A percentile compares a stretch with the other conserved stretches of the same genome.
phyloP scores from a whole-genome alignment of 2,888 invertebrate genomes.

The Toxonevra muliebris region DNA sequence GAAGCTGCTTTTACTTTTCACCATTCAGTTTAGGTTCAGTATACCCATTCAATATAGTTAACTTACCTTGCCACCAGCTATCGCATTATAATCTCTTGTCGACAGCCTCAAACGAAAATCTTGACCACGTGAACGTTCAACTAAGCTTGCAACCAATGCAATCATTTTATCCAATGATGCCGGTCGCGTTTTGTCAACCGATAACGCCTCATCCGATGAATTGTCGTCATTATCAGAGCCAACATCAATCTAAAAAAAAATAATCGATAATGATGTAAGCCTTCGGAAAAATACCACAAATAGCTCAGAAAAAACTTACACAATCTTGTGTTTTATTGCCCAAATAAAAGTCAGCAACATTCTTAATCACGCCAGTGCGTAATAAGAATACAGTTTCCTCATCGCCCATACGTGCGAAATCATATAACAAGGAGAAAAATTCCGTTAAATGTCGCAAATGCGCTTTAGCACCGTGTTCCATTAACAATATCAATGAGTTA shows the following conservation, averaged over 20 bases:
- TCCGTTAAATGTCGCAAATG: slow-evolving; percentile 90
- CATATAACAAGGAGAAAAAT: slow-evolving; percentile 90
- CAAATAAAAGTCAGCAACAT: slow-evolving; percentile 91
- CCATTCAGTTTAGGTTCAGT: no score
- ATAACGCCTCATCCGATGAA: slow-evolving; percentile 68
- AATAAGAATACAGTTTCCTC: slow-evolving; percentile 90
- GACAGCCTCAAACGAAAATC: slow-evolving; percentile 79
- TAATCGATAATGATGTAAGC: background rate
- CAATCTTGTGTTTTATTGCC: slow-evolving; percentile 81
- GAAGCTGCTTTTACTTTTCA: no score
- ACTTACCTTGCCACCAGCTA: slow-evolving; percentile 84
- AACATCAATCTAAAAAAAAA: slow-evolving; percentile 58
- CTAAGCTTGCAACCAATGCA: slow-evolving; percentile 85
- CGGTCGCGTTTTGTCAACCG: slow-evolving; percentile 80
- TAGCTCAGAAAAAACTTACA: slow-evolving; percentile 66
- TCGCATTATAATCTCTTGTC: slow-evolving; percentile 81
- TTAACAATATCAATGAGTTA: slow-evolving; percentile 83
- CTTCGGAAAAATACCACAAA: background rate
- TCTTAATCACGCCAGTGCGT: slow-evolving; percentile 86
- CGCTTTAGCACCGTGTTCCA: slow-evolving; percentile 88
- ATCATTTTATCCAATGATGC: slow-evolving; percentile 96
- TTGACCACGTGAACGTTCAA: slow-evolving; percentile 86
- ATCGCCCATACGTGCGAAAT: slow-evolving; percentile 95
- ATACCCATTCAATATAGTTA: background rate
- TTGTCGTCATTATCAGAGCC: slow-evolving; percentile 66